phyloP scores from a whole-genome alignment of 1,140 invertebrate species.

The Pantala flavescens region DNA sequence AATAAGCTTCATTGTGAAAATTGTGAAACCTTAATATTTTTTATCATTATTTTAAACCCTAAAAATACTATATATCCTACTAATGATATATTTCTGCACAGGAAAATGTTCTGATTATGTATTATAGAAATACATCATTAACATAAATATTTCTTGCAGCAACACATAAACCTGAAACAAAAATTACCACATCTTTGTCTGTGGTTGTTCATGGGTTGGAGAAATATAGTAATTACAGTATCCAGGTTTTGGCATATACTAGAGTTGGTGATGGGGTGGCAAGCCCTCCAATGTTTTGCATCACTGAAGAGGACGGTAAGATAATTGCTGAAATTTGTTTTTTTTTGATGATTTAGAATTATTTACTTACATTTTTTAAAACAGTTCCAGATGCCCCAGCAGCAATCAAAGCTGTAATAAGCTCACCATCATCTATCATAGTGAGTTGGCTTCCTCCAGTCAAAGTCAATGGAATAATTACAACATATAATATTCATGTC shows the following conservation, averaged over 20 bases:
- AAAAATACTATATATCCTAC: too few species aligned
- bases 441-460: constrained; percentile 38
- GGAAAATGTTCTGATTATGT: too few species aligned
- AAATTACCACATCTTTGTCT: constrained; percentile 24
- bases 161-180: constrained; percentile 23
- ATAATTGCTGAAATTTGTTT: not conserved
- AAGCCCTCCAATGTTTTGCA: constrained; percentile 39
- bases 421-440: constrained; percentile 33
- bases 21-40: too few species aligned
- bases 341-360: not conserved
- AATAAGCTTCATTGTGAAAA: too few species aligned
- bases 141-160: not conserved
- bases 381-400: constrained; percentile 39
- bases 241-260: constrained; percentile 40
- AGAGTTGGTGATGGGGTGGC: constrained; percentile 41
- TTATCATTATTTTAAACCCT: too few species aligned
- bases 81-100: too few species aligned
- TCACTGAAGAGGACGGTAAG: constrained; percentile 44
- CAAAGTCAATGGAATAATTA: constrained; percentile 40
- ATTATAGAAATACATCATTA: too few species aligned
- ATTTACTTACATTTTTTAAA: not conserved
- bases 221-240: constrained; percentile 44
- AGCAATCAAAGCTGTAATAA: constrained; percentile 37
- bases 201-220: constrained; percentile 30
- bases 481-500: constrained; percentile 31